Evolutionary conservation across 2,888 invertebrate species (phyloP), one percentile per base, ranked within the genome.

Genomic region (Eupithecia exiguata): DNA sequence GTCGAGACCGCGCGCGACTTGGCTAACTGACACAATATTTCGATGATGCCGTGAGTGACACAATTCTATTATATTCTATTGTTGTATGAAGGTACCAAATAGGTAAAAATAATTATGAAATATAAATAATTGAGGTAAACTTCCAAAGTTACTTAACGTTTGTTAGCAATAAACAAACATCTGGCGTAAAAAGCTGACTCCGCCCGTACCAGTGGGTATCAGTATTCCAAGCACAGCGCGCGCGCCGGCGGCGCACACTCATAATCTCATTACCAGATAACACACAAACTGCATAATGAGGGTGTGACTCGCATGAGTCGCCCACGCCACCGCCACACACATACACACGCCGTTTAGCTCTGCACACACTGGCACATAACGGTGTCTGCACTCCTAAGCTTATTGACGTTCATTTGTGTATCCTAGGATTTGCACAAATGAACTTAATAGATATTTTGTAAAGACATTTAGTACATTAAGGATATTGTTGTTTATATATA

Each of bases 241-340:
- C 16, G 68, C 70, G 70, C 53, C 9, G 10, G 36, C 65, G 40
- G 21, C 68, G n/a, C 70, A 38, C 72, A 25, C 21, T 67, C 70
- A 36, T 78, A 76, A 78, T 74, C 76, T 70, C 77, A 74, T 80
- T 76, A 78, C 68, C 76, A 78, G 80, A 80, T 80, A 80, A 80
- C 80, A 78, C 74, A 76, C 74, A 71, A 77, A 78, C 74, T 78
- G 80, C 77, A 77, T 77, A 76, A 77, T 74, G 72, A 76, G 73
- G 69, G 75, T 77, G 78, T 80, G 80, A 78, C 76, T 72, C 71
- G 78, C 76, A 78, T 79, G 67, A 72, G 69, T 25, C 62, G 58
- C 43, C 4, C 62, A 40, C 62, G n/a, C 18, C 30, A 14, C 30
- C 35, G 6, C 30, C 14, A 49, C 49, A 49, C 49, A 46, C 4